A percentile compares a stretch with the other conserved stretches of the same genome.
Evolutionary conservation across 2,797 vertebrate genomes (phyloP).

Genomic region (Tamandua tetradactyla): DNA sequence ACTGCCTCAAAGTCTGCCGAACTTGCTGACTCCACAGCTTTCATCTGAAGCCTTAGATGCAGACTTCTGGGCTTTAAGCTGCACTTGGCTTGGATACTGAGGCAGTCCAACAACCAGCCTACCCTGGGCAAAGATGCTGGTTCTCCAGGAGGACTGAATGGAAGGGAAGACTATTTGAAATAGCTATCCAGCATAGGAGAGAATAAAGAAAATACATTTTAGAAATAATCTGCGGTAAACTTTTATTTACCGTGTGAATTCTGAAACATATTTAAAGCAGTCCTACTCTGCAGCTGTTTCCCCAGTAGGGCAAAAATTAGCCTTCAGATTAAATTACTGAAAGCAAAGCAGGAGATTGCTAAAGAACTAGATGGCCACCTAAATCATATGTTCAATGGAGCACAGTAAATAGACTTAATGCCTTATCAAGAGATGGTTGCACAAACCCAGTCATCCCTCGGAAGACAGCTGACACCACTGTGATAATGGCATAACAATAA

Average conservation of each 20-base stretch:
- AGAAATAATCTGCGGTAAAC: neutral
- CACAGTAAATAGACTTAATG: neutral
- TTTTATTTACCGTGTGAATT: neutral
- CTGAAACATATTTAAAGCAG: neutral
- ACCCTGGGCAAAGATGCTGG: neutral
- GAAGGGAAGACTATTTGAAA: neutral
- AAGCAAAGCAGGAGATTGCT: neutral
- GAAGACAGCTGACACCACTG: neutral
- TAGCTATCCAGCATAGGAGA: neutral
- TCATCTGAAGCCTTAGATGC: neutral
- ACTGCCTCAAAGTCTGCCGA: slow-evolving; percentile 58
- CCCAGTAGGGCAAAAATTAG: neutral
- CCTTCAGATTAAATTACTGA: slow-evolving; percentile 35
- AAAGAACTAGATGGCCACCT: slow-evolving; percentile 2
- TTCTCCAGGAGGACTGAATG: neutral
- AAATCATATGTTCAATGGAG: neutral
- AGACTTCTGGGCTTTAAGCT: neutral
- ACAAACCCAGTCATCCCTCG: too few relatives aligned
- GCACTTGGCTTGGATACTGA: neutral
- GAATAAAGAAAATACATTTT: neutral
- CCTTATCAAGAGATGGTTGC: neutral
- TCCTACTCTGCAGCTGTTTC: neutral
- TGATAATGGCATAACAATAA: neutral
- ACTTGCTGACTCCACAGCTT: slow-evolving; percentile 41
- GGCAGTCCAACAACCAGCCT: neutral